Percentiles rank a stretch among this genome's conserved stretches.
phyloP scores from a whole-genome alignment of 1,140 invertebrate species.

The Brachionus paranguensis region DNA sequence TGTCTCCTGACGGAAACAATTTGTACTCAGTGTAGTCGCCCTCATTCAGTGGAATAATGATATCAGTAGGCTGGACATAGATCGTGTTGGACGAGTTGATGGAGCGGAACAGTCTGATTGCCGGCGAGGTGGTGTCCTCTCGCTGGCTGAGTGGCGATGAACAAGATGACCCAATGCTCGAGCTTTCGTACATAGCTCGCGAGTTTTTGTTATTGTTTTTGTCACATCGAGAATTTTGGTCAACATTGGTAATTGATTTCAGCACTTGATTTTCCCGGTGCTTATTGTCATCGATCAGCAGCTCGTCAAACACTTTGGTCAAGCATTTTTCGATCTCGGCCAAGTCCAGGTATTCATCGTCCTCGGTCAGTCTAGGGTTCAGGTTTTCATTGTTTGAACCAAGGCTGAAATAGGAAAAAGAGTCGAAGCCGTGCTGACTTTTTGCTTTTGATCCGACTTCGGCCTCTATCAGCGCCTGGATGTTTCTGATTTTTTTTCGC shows the following conservation, averaged over 20 bases:
- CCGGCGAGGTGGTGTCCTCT: neutral
- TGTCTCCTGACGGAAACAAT: neutral
- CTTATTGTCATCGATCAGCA: neutral
- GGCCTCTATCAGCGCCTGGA: constrained; percentile 30
- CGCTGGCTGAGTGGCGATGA: constrained; percentile 13
- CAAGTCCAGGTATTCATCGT: neutral
- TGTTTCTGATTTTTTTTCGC: constrained; percentile 33
- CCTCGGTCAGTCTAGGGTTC: neutral
- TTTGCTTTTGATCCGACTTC: neutral
- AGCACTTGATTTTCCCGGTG: neutral
- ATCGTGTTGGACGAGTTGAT: constrained; percentile 36
- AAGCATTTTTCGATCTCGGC: constrained; percentile 9
- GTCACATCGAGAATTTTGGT: neutral
- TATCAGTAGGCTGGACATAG: constrained; percentile 31
- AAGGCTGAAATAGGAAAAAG: neutral
- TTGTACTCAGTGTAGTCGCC: constrained; percentile 36
- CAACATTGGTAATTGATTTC: constrained; percentile 15
- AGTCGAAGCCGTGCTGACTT: neutral
- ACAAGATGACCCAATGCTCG: neutral
- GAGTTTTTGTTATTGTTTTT: neutral
- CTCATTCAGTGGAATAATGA: constrained; percentile 29
- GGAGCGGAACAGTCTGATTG: neutral
- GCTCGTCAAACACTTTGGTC: neutral
- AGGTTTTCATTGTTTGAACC: neutral
- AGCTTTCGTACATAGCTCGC: neutral